Evolutionary conservation across 53 echinoderm and acorn worm genomes (phyloP), one percentile per base, ranked within the genome.

Genomic region (Mesocentrotus franciscanus): DNA sequence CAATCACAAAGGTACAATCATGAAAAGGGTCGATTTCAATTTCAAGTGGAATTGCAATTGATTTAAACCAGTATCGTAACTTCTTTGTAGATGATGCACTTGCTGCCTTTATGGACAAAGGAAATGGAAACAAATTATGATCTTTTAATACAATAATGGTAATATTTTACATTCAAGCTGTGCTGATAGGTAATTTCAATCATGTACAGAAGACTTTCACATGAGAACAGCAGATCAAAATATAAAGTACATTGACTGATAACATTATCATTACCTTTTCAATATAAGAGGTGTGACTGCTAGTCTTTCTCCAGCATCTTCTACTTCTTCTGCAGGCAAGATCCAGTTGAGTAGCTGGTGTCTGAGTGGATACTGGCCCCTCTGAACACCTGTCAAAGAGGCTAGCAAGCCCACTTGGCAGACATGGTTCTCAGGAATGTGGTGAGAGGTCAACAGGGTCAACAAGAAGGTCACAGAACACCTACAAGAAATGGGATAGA

Each of bases 271-370:
- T 1, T 66, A 94, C 95, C 95, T 70, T 68, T 85, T 61, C 66
- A 94, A 62, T 62, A 94, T 70, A 64, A 70, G 61, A 59, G 95
- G 95, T 13, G 71, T 64, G n/a, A 85, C 42, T 68, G 61, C 71
- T 87, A 94, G 95, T 94, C 95, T 94, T 64, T 94, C 96, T 39
- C 96, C 97, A 96, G 95, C 90, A 89, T 98, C 98, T 78, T 96
- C 96, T 78, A 96, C 96, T 4, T 97, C 98, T 57, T 96, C 97
- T 36, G 94, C 61, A 36, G 96, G 95, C 29, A 98, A 96, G 89
- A 98, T 87, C 98, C 98, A 98, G 22, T 96, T 95, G 61, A 97
- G 92, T n/a, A 98, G 95, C 92, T 98, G 96, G 81, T 96, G 96
- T 56, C 98, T 95, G 22, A 97, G 85, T 13, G 98, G 97, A 92